Evolutionary conservation across 2,113 vertebrate genomes (phyloP).

Genomic region (Vidua chalybeata): DNA sequence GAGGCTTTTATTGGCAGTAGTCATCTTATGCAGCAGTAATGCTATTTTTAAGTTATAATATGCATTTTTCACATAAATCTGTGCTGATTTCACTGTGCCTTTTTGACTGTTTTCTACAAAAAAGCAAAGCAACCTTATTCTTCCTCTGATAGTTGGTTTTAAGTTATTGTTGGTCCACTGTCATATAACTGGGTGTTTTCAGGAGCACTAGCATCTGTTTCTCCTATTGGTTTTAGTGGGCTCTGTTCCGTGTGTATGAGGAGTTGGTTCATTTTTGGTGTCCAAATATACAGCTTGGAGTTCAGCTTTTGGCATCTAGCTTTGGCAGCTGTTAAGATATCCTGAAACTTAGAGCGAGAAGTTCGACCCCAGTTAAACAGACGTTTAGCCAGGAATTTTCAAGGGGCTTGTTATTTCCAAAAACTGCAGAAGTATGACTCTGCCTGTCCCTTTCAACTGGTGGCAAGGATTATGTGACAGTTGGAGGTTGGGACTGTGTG

Average conservation of each 20-base stretch:
- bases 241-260: background rate
- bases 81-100: background rate
- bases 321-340: background rate
- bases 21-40: background rate
- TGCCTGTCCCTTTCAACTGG: background rate
- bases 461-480: background rate
- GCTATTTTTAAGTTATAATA: conserved; percentile 9
- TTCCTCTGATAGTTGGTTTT: background rate
- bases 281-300: background rate
- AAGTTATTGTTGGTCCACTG: background rate
- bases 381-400: background rate
- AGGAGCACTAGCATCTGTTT: background rate
- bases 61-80: background rate
- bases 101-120: background rate
- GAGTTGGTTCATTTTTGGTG: background rate
- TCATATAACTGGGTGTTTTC: background rate
- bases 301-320: background rate
- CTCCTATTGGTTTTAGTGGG: background rate
- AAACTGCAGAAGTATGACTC: background rate
- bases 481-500: background rate
- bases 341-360: background rate
- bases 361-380: background rate
- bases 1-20: background rate
- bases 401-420: background rate
- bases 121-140: background rate